A percentile compares a stretch with the other conserved stretches of the same genome.
These are phyloP conservation scores for Argentina silus DNA, from an alignment of 2,797 vertebrate genomes.

Conservation along the genomic window DNA sequence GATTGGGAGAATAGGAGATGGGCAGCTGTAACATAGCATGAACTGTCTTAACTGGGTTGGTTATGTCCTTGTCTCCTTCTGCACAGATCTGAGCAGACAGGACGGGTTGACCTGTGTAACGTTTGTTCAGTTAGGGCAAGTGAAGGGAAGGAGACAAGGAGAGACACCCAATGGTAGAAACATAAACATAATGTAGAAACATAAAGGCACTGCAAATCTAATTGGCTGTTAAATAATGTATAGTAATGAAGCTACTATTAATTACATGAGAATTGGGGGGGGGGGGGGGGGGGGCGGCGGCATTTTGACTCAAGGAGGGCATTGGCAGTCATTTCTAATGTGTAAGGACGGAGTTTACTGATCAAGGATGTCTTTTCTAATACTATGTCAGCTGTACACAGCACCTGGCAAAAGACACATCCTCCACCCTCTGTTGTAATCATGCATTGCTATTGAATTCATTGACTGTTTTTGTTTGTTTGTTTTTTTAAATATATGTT, in stretches of 20 bases:
- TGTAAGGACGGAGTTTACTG: neutral
- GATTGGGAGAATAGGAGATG: neutral
- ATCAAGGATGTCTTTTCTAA: neutral
- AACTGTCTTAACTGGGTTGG: neutral
- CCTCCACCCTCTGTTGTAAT: neutral
- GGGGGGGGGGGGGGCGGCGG: neutral
- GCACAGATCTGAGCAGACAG: neutral
- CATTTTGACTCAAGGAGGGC: neutral
- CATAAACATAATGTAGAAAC: neutral
- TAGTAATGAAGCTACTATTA: neutral
- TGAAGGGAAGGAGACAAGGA: neutral
- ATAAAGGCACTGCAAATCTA: neutral
- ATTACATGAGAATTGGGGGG: neutral
- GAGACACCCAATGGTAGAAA: constrained; percentile 4
- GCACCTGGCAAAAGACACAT: neutral
- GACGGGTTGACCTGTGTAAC: neutral
- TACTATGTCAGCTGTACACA: neutral
- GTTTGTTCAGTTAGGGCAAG: neutral
- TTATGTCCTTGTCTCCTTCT: neutral
- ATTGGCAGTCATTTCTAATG: neutral
- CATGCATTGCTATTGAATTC: neutral
- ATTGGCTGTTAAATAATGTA: neutral
- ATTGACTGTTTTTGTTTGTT: neutral
- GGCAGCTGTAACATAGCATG: neutral
- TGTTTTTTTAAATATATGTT: no score